These are phyloP conservation scores for Orchesellides sinensis DNA, from an alignment of 2,888 invertebrate species.

Conservation along the genomic window DNA sequence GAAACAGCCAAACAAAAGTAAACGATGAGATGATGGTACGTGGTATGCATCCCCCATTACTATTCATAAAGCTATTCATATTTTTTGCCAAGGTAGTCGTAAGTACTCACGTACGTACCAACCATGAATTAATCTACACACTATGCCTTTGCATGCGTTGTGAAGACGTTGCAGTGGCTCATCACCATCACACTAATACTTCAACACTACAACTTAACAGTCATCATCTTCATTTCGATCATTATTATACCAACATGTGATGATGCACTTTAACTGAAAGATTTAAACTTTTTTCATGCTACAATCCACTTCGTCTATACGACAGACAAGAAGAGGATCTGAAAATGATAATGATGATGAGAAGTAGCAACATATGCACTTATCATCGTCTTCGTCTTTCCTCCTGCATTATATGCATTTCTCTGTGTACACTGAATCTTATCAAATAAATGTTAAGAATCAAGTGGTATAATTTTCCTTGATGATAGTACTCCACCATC, in stretches of 20 bases:
- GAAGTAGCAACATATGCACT: neutral
- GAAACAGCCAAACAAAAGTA: neutral
- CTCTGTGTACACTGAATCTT: neutral
- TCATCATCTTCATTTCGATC: conserved; percentile 32
- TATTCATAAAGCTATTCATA: neutral
- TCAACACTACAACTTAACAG: conserved; percentile 23
- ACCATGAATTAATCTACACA: neutral
- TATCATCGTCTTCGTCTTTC: conserved; percentile 1
- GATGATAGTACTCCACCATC: conserved; percentile 4
- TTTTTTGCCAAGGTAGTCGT: neutral
- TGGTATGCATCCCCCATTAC: neutral
- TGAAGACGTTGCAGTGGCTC: conserved; percentile 15
- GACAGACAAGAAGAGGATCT: conserved; percentile 6
- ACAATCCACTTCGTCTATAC: neutral
- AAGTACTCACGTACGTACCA: neutral
- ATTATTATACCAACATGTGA: conserved; percentile 23
- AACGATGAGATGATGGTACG: neutral
- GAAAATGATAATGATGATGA: conserved; percentile 29
- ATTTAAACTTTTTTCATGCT: conserved; percentile 33
- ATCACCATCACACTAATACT: conserved; percentile 43
- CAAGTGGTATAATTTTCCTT: conserved; percentile 29
- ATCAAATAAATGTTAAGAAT: neutral
- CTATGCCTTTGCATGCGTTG: neutral
- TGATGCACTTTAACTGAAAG: conserved; percentile 18
- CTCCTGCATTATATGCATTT: neutral